phyloP scores from a whole-genome alignment of 2,888 invertebrate genomes.

The Periphyllus acericola region DNA sequence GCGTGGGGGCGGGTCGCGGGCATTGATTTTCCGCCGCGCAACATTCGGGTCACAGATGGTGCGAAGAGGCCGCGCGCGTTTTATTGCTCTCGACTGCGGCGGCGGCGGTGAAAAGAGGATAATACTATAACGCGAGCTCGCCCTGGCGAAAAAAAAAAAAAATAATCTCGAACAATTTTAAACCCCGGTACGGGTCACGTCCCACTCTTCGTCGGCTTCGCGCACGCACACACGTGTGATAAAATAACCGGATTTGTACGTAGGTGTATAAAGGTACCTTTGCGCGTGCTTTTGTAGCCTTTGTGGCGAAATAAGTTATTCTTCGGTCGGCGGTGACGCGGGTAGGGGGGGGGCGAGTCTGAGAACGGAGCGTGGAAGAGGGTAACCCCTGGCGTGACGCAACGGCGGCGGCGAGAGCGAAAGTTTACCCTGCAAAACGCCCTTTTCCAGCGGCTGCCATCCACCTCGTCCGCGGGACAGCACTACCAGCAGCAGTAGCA shows the following conservation, averaged over 20 bases:
- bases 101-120: neutral
- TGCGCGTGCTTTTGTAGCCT: no score
- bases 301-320: no score
- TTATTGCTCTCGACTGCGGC: neutral
- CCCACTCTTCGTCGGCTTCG: no score
- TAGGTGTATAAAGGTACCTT: no score
- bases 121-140: neutral
- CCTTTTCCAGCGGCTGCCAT: conserved; percentile 23
- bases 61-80: neutral
- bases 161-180: no score
- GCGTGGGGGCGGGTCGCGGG: neutral
- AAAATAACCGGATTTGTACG: no score
- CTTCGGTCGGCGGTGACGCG: neutral
- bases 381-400: neutral
- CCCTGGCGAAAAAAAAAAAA: no score
- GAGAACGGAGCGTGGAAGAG: neutral
- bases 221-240: no score
- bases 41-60: conserved; percentile 23
- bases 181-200: no score
- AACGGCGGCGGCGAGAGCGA: neutral
- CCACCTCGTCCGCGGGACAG: neutral
- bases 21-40: conserved; percentile 26
- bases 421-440: conserved; percentile 41
- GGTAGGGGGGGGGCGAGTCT: neutral
- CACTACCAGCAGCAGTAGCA: neutral